Evolutionary conservation across 2,113 vertebrate genomes (phyloP).

Genomic region (Menura novaehollandiae): DNA sequence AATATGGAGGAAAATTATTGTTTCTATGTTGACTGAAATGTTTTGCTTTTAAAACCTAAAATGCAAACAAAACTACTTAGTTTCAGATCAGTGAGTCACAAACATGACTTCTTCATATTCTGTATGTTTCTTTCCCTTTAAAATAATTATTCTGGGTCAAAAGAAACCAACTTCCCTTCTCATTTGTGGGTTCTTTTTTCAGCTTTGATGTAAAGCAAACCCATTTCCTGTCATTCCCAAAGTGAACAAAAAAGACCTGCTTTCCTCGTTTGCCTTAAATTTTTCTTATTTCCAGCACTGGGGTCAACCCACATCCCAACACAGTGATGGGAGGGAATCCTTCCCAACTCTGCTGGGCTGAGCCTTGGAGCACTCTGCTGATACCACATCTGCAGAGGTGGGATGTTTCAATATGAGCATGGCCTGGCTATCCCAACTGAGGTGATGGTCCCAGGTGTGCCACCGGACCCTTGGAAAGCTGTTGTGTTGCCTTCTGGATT

Average conservation of each 20-base stretch:
- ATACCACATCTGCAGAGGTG: rapidly evolving
- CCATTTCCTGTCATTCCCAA: background rate
- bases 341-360: background rate
- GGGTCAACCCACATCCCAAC: background rate
- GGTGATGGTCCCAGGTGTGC: background rate
- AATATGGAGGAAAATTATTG: background rate
- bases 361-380: background rate
- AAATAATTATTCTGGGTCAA: background rate
- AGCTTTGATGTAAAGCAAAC: background rate
- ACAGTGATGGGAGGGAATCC: background rate
- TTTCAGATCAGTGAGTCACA: background rate
- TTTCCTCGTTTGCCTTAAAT: background rate
- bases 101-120: background rate
- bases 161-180: background rate
- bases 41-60: background rate
- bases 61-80: background rate
- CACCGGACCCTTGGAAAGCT: background rate
- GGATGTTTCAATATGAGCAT: background rate
- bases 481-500: background rate
- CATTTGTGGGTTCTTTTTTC: background rate
- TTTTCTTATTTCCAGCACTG: background rate
- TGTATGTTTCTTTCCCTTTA: background rate
- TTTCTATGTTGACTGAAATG: background rate
- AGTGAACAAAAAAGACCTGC: background rate
- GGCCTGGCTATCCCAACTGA: background rate